Conservation (phyloP, 2,888 invertebrate species). For the Sinohyriopsis cumingii region DNA sequence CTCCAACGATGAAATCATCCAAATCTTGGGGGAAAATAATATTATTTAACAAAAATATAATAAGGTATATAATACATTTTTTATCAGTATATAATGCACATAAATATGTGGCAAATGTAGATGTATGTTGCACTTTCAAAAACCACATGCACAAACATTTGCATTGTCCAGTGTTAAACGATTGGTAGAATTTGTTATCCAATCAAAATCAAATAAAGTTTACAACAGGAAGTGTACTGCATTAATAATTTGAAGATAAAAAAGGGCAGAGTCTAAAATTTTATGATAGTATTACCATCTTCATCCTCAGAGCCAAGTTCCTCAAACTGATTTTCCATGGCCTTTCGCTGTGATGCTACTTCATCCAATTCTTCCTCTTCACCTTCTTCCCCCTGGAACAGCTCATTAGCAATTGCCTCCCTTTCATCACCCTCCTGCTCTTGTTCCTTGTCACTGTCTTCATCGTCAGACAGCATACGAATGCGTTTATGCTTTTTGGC, state of each 20-base stretch:
- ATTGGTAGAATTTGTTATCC: too few relatives aligned
- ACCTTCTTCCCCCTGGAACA: constrained; percentile 68
- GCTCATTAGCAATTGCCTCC: constrained; percentile 66
- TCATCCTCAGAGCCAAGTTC: constrained; percentile 77
- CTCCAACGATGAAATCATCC: constrained; percentile 98
- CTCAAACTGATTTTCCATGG: constrained; percentile 73
- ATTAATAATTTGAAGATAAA: background rate
- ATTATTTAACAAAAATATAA: background rate
- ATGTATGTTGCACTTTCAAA: too few relatives aligned
- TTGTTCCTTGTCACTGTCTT: constrained; percentile 67
- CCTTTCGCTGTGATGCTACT: constrained; percentile 37
- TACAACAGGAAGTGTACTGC: background rate
- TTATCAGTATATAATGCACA: background rate
- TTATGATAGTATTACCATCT: constrained; percentile 41
- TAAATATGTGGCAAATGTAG: too few relatives aligned
- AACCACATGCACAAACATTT: too few relatives aligned
- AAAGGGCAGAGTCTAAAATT: background rate
- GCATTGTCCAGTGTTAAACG: too few relatives aligned
- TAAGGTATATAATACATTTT: background rate
- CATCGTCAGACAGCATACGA: constrained; percentile 66
- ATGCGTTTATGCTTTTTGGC: constrained; percentile 66
- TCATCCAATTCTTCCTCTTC: constrained; percentile 53
- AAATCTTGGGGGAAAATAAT: constrained; percentile 74
- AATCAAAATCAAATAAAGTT: too few relatives aligned
- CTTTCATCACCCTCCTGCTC: constrained; percentile 59